phyloP scores from a whole-genome alignment of 2,113 vertebrate species.

The Brachypodius melanocephalos region DNA sequence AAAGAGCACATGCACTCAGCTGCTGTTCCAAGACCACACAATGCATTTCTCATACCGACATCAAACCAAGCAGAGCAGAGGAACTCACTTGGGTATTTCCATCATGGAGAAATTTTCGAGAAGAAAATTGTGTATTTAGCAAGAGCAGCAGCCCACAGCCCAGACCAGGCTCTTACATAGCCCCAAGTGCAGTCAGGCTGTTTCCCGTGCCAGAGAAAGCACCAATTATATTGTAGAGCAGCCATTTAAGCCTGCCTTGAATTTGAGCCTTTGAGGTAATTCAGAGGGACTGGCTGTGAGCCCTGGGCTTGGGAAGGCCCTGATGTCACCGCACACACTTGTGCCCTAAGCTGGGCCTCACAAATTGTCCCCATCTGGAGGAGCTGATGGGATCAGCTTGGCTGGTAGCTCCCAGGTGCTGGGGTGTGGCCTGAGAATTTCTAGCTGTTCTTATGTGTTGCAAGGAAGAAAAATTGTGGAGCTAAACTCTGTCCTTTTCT shows the following conservation, averaged over 20 bases:
- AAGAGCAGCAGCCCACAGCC: not conserved
- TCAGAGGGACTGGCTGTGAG: not conserved
- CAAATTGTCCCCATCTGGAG: not conserved
- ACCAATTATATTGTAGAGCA: not conserved
- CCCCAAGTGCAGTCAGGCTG: not conserved
- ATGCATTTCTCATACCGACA: not conserved
- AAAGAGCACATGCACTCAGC: not conserved
- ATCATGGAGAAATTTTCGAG: not conserved
- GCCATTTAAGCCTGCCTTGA: not conserved
- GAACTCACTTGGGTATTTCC: not conserved
- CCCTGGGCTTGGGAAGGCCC: not conserved
- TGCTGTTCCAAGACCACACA: not conserved
- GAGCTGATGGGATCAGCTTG: not conserved
- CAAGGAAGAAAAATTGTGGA: not conserved
- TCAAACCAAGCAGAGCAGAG: not conserved
- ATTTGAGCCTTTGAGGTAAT: not conserved
- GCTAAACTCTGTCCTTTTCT: not conserved
- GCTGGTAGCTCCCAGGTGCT: not conserved
- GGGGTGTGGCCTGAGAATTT: not conserved
- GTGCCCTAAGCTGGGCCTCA: not conserved
- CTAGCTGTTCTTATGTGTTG: not conserved
- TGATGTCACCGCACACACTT: not conserved
- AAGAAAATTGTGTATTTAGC: not conserved
- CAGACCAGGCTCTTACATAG: not conserved
- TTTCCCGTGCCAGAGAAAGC: not conserved